Evolutionary conservation across 1,140 invertebrate species (phyloP).

Genomic region (Drosophila nebulosa): DNA sequence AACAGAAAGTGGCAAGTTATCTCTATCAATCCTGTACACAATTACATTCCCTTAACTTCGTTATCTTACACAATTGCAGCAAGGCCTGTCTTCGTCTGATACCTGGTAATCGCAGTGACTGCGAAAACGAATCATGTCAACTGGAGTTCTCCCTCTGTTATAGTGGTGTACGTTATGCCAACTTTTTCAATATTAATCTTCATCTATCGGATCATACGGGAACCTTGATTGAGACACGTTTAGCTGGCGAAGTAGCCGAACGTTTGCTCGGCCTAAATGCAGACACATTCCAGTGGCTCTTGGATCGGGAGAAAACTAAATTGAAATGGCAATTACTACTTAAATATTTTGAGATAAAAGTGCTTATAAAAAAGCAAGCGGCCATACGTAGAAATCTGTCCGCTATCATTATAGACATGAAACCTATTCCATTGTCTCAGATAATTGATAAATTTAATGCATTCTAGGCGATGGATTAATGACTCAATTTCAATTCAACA

Average conservation of each 20-base stretch:
- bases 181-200: slow-evolving; percentile 82
- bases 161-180: slow-evolving; percentile 73
- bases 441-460: slow-evolving; percentile 43
- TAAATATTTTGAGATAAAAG: slow-evolving; percentile 81
- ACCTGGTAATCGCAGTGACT: slow-evolving; percentile 24
- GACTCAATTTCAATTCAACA: too few relatives aligned
- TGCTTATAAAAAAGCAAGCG: slow-evolving; percentile 79
- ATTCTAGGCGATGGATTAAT: slow-evolving; percentile 32
- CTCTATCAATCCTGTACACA: neutral
- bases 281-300: slow-evolving; percentile 24
- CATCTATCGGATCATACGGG: slow-evolving; percentile 83
- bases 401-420: slow-evolving; percentile 59
- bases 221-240: slow-evolving; percentile 80
- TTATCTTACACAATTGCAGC: slow-evolving; percentile 18
- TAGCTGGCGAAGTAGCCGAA: slow-evolving; percentile 81
- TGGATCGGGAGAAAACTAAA: slow-evolving; percentile 62
- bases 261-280: slow-evolving; percentile 57
- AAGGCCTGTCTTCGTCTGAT: slow-evolving; percentile 44
- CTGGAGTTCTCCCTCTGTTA: slow-evolving; percentile 46
- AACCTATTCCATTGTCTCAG: slow-evolving; percentile 22
- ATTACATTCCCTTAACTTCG: neutral
- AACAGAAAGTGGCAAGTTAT: slow-evolving; percentile 62
- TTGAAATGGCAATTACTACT: slow-evolving; percentile 83
- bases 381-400: slow-evolving; percentile 42
- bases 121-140: slow-evolving; percentile 54